Evolutionary conservation across 2,888 invertebrate genomes (phyloP).

Genomic region (Spicauda simplicius): DNA sequence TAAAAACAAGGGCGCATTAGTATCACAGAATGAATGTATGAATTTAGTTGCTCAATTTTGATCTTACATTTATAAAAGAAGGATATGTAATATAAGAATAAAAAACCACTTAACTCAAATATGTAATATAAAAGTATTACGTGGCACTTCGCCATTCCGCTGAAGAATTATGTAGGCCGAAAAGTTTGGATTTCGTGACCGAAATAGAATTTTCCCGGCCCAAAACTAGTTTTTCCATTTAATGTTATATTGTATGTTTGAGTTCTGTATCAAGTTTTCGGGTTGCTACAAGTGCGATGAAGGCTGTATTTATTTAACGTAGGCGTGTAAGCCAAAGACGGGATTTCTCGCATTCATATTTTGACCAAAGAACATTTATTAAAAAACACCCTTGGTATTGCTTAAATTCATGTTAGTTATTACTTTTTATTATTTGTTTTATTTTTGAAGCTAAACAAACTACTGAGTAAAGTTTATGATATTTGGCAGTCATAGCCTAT

Average conservation of each 20-base stretch:
- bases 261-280: constrained; percentile 9
- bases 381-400: too few species aligned
- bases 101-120: constrained; percentile 12
- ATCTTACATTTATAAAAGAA: too few species aligned
- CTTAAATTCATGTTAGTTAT: too few species aligned
- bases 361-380: neutral
- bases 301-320: constrained; percentile 10
- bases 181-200: constrained; percentile 21
- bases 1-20: too few species aligned
- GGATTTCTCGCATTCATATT: neutral
- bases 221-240: constrained; percentile 25
- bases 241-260: constrained; percentile 15
- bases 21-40: too few species aligned
- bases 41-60: too few species aligned
- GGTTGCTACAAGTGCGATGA: constrained; percentile 2
- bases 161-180: constrained; percentile 18
- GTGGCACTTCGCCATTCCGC: too few species aligned
- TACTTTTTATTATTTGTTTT: too few species aligned
- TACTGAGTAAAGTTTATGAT: too few species aligned
- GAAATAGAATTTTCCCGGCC: constrained; percentile 22
- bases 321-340: neutral
- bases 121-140: constrained; percentile 23
- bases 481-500: too few species aligned
- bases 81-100: constrained; percentile 5
- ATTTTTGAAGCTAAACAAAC: too few species aligned